Evolutionary conservation across 2,797 vertebrate genomes (phyloP), one percentile per base, ranked within the genome.

Genomic region (Yasuhikotakia modesta): DNA sequence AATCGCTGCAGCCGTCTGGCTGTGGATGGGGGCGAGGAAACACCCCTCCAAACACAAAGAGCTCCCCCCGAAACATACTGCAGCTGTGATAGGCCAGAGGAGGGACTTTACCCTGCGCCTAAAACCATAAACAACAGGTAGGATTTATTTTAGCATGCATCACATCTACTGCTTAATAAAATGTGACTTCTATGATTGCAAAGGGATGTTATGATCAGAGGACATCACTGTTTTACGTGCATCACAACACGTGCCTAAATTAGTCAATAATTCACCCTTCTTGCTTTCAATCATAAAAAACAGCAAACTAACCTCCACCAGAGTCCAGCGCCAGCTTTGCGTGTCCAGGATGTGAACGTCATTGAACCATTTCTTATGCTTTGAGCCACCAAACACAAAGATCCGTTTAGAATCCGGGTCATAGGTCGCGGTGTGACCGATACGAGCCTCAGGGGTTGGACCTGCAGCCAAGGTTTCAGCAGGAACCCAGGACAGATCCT

Each of bases 331-430:
- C 92, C 93, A 93, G 86, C 91, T 92, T 83, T 89, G 88, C 0
- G 93, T 94, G 85, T 95, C 94, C 43, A 95, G 88, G 79, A 95
- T 92, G 87, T 93, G 93, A 39, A 94, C 89, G 4, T 94, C 91
- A 2, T 93, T 93, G 81, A 92, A 94, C 92, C 92, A 93, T 83
- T 94, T 92, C 76, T 87, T 93, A 88, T 93, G 94, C 83, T 94
- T 94, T 0, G 91, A 93, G 53, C 93, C 92, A 2, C 93, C 39
- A 14, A 94, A 95, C 50, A 94, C 90, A 57, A 92, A 94, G 86
- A 95, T 93, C 2, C 91, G 78, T 17, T 84, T 85, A 0, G 92
- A 92, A n/a, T 90, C 39, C 10, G 91, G 86, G 85, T 94, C 93
- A n/a, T 91, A 94, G 63, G 91, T 82, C 0, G 89, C 89, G 0